phyloP scores from a whole-genome alignment of 2,888 invertebrate genomes.

The Oscheius sp. region DNA sequence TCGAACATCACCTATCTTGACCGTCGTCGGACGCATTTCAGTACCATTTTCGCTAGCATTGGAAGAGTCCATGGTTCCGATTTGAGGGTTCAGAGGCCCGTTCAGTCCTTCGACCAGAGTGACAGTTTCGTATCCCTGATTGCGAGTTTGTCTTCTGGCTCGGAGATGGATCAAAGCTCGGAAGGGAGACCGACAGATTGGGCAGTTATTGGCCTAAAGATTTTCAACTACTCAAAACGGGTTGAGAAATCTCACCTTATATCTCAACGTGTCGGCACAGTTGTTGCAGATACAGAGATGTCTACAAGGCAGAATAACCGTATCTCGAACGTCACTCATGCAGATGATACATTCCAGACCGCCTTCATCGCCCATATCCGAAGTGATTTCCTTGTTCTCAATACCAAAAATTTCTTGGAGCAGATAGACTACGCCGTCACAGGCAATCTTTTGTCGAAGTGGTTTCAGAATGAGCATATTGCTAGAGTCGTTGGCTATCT shows the following conservation, averaged over 20 bases:
- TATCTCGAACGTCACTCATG: slow-evolving; percentile 94
- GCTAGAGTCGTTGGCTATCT: slow-evolving; percentile 61
- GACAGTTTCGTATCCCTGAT: slow-evolving; percentile 62
- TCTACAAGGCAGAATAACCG: slow-evolving; percentile 93
- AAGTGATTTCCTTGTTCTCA: slow-evolving; percentile 85
- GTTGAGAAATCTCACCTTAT: slow-evolving; percentile 78
- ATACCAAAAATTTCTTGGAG: slow-evolving; percentile 99
- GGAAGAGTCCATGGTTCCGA: slow-evolving; percentile 2
- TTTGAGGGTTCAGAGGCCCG: slow-evolving; percentile 50
- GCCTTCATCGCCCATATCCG: slow-evolving; percentile 81
- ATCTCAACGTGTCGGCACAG: slow-evolving; percentile 94
- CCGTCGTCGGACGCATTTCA: not conserved
- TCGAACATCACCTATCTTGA: not conserved
- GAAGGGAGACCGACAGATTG: slow-evolving; percentile 98
- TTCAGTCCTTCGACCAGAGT: slow-evolving; percentile 70
- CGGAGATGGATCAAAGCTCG: slow-evolving; percentile 93
- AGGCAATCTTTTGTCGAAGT: slow-evolving; percentile 95
- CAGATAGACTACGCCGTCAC: slow-evolving; percentile 94
- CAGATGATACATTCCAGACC: slow-evolving; percentile 99
- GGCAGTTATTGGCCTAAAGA: slow-evolving; percentile 89
- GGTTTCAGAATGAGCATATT: slow-evolving; percentile 84
- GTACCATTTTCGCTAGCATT: not conserved
- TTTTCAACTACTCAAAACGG: not conserved
- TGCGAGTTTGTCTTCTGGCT: slow-evolving; percentile 76
- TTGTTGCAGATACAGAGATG: slow-evolving; percentile 96